Base-by-base conservation (phyloP, 1,140 invertebrate genomes). In the Drepana arcuata region DNA sequence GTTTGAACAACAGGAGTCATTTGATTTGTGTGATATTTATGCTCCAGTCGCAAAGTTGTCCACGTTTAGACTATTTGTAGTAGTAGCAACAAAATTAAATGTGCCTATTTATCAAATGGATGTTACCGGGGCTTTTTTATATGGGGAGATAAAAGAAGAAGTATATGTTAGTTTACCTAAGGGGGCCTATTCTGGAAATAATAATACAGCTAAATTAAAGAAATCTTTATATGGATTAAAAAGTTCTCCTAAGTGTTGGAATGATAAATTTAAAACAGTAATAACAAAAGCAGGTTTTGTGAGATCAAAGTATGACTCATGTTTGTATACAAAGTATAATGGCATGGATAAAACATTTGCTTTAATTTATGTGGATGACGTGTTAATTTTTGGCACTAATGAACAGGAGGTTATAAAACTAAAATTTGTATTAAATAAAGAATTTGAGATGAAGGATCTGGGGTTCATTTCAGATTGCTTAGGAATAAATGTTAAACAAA, bases 391-490 rank as follows among this genome's bases (percentile, higher is more conserved):
- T 38, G 34, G 49, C 10, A 34, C 18, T 14, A 34, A 47, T 41
- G 7, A 39, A 16, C 25, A 34, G 10, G 11, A 41, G n/a, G 33
- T 69, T 14, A 16, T 15, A 23, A 15, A 54, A 4, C 13, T 68
- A 30, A 64, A 67, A 41, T 18, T 9, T 12, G 2, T 49, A 7
- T 45, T 73, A 36, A 44, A 36, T 15, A 46, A 34, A 13, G 44
- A 55, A 41, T 71, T 73, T 44, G 56, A 69, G 36, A 55, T 71
- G 47, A 67, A 62, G 32, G 58, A 68, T 47, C 21, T 53, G 15
- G 62, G 53, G 5, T 27, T 36, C 13, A 27, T 39, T 23, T 43
- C 38, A 27, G 16, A 51, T 13, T 75, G 48, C 40, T 27, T 77
- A n/a, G 63, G 65, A 29, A 54, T 72, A 12, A 38, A 68, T 42